phyloP scores from a whole-genome alignment of 2,797 vertebrate genomes.

The Lithobates pipiens region DNA sequence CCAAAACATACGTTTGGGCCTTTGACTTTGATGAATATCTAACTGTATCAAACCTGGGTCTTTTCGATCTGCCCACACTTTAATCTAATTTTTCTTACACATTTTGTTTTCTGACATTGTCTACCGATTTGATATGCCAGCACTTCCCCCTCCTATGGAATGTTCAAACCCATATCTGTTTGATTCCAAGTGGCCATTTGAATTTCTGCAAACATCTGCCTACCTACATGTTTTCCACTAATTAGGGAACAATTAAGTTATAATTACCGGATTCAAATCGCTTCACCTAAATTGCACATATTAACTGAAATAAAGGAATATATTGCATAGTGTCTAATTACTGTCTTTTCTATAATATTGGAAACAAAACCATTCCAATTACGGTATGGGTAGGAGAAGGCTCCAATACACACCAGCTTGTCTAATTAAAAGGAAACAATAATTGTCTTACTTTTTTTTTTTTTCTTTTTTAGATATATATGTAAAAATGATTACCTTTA shows the following conservation, averaged over 20 bases:
- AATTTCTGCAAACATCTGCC: neutral
- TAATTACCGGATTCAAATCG: constrained; percentile 3
- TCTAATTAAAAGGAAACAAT: neutral
- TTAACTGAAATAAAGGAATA: constrained; percentile 8
- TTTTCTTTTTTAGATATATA: neutral
- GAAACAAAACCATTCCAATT: neutral
- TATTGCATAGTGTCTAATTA: constrained; percentile 15
- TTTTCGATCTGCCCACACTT: too few species aligned
- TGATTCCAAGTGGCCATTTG: neutral
- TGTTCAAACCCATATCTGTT: neutral
- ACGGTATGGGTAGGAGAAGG: neutral
- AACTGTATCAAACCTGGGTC: too few species aligned
- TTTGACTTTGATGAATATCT: too few species aligned
- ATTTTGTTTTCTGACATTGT: neutral
- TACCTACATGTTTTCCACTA: constrained; percentile 10
- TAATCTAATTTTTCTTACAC: neutral
- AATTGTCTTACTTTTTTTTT: neutral
- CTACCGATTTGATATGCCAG: neutral
- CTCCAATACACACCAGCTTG: neutral
- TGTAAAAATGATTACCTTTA: neutral
- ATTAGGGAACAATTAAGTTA: constrained; percentile 15
- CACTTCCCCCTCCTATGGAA: neutral
- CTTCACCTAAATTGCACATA: constrained; percentile 1
- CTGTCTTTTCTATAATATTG: neutral
- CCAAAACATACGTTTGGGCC: too few species aligned